Conservation (phyloP, 2,888 invertebrate species). For the Acleris emargana region DNA sequence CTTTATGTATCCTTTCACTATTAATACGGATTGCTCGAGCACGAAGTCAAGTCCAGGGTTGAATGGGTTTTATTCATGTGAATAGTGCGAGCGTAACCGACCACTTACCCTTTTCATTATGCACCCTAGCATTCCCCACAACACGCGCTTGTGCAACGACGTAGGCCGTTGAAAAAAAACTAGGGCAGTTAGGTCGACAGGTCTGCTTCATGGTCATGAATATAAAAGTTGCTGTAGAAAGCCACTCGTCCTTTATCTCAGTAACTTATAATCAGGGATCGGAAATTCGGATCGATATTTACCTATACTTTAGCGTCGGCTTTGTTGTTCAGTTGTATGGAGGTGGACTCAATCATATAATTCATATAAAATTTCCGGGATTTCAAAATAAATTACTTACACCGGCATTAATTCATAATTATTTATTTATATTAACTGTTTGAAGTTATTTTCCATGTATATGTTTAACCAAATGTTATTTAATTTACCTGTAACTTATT, state of each 20-base stretch:
- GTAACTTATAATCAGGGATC: slow-evolving; percentile 6
- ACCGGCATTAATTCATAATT: too few species aligned
- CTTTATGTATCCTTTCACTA: slow-evolving; percentile 39
- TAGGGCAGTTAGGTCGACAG: slow-evolving; percentile 41
- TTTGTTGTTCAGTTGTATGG: too few species aligned
- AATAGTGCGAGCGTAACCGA: slow-evolving; percentile 44
- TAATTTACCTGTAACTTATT: too few species aligned
- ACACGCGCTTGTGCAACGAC: slow-evolving; percentile 15
- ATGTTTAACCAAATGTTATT: too few species aligned
- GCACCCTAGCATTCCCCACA: slow-evolving; percentile 49
- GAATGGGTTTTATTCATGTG: slow-evolving; percentile 19
- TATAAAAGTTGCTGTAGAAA: slow-evolving; percentile 42
- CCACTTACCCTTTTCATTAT: slow-evolving; percentile 60
- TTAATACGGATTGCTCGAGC: slow-evolving; percentile 17
- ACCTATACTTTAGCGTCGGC: too few species aligned
- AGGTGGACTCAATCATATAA: too few species aligned
- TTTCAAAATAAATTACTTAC: too few species aligned
- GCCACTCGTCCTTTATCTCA: slow-evolving; percentile 13
- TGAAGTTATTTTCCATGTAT: too few species aligned
- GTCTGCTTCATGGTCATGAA: slow-evolving; percentile 42
- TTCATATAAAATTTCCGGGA: too few species aligned
- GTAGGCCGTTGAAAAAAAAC: slow-evolving; percentile 18
- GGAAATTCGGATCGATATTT: too few species aligned
- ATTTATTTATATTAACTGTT: too few species aligned
- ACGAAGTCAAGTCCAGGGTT: slow-evolving; percentile 7